phyloP scores from a whole-genome alignment of 2,113 vertebrate species.

The Cygnus buccinator region DNA sequence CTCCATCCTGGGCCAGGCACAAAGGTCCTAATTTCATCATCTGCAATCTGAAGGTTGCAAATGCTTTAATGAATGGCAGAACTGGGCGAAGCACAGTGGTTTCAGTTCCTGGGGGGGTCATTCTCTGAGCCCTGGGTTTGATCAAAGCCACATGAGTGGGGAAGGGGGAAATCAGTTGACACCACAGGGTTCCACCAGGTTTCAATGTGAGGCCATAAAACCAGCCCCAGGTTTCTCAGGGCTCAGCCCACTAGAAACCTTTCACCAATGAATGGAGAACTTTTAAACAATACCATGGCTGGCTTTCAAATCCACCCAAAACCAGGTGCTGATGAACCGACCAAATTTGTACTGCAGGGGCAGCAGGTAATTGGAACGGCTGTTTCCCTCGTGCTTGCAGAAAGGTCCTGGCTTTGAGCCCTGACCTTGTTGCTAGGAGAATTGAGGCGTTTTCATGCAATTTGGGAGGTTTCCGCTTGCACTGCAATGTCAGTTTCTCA shows the following conservation, averaged over 20 bases:
- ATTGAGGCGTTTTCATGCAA: conserved; percentile 22
- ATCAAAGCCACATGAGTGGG: conserved; percentile 62
- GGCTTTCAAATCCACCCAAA: conserved; percentile 50
- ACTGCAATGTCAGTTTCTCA: conserved; percentile 49
- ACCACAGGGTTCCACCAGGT: conserved; percentile 57
- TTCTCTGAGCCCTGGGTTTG: conserved; percentile 10
- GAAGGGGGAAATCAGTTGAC: conserved; percentile 29
- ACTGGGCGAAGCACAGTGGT: conserved; percentile 10
- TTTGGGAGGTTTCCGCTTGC: conserved; percentile 34
- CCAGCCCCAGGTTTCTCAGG: conserved; percentile 47
- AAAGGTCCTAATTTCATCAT: conserved; percentile 16
- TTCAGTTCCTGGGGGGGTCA: conserved; percentile 17
- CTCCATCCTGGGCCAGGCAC: background rate
- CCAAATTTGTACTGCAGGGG: conserved; percentile 4
- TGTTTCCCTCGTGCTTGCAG: background rate
- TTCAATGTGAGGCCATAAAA: conserved; percentile 66
- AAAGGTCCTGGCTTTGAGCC: conserved; percentile 36
- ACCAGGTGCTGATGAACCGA: conserved; percentile 49
- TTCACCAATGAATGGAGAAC: conserved; percentile 28
- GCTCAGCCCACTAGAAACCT: conserved; percentile 44
- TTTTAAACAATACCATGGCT: conserved; percentile 63
- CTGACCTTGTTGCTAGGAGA: conserved; percentile 58
- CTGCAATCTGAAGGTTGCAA: background rate
- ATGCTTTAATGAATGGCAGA: conserved; percentile 14
- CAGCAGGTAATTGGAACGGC: conserved; percentile 58